These are phyloP conservation scores for Myoxocephalus aenaeus DNA, from an alignment of 2,797 vertebrate genomes.

Conservation along the genomic window DNA sequence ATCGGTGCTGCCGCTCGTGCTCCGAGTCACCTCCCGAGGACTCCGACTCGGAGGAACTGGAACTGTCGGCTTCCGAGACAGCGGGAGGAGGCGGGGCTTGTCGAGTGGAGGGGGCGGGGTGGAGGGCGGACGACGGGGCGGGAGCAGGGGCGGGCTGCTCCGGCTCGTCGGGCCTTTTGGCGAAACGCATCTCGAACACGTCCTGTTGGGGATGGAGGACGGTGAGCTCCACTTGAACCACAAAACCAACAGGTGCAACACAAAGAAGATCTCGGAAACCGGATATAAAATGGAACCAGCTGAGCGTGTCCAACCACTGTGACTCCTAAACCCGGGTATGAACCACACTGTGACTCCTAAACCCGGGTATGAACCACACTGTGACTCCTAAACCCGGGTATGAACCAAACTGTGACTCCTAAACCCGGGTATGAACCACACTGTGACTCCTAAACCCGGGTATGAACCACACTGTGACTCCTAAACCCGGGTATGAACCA, in stretches of 20 bases:
- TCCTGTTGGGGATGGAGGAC: constrained; percentile 82
- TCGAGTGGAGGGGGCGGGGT: constrained; percentile 86
- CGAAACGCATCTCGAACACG: constrained; percentile 96
- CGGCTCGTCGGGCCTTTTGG: constrained; percentile 94
- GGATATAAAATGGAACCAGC: background rate
- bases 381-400: no score
- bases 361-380: no score
- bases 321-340: background rate
- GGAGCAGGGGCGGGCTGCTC: constrained; percentile 86
- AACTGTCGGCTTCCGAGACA: constrained; percentile 89
- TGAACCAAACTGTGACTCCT: no score
- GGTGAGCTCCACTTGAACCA: constrained; percentile 32
- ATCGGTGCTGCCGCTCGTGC: constrained; percentile 90
- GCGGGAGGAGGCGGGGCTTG: constrained; percentile 84
- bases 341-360: no score
- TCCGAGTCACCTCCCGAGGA: constrained; percentile 90
- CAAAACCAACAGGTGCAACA: background rate
- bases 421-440: no score
- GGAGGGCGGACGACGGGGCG: constrained; percentile 87
- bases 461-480: no score
- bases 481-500: no score
- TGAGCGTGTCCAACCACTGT: no score
- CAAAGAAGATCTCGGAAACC: no score
- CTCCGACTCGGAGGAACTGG: constrained; percentile 91
- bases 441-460: no score